Evolutionary conservation across 1,140 invertebrate genomes (phyloP).

Genomic region (Drosophila sp.): DNA sequence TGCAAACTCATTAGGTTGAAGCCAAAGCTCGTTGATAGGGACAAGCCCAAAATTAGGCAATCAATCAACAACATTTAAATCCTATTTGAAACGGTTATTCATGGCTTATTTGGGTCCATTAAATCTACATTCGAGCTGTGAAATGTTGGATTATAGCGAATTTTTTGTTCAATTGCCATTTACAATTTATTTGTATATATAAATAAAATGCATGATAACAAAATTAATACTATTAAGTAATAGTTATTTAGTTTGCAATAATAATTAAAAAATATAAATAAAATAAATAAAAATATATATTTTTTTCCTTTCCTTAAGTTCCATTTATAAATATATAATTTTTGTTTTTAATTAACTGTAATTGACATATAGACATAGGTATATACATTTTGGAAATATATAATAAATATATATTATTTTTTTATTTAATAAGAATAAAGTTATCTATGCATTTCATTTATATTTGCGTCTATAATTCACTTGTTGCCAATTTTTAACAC

Average conservation of each 20-base stretch:
- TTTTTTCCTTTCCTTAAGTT: too few relatives aligned
- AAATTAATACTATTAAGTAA: too few relatives aligned
- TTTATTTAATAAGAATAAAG: too few relatives aligned
- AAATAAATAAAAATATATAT: too few relatives aligned
- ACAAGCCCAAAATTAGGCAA: conserved; percentile 54
- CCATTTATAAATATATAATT: too few relatives aligned
- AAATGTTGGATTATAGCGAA: conserved; percentile 6
- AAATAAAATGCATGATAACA: background rate
- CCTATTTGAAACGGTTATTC: conserved; percentile 53
- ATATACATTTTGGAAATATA: too few relatives aligned
- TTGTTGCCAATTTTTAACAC: conserved; percentile 1
- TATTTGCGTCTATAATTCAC: background rate
- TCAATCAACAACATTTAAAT: conserved; percentile 59
- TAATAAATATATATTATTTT: too few relatives aligned
- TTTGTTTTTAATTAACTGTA: too few relatives aligned
- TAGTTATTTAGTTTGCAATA: too few relatives aligned
- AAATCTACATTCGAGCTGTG: background rate
- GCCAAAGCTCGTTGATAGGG: conserved; percentile 30
- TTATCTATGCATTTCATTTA: too few relatives aligned
- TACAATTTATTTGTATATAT: background rate
- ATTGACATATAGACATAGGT: too few relatives aligned
- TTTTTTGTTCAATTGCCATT: background rate
- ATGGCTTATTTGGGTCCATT: conserved; percentile 5
- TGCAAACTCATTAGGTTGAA: conserved; percentile 64
- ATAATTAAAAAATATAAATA: too few relatives aligned